Conservation (phyloP, 2,888 invertebrate species). For the Rhingia rostrata region DNA sequence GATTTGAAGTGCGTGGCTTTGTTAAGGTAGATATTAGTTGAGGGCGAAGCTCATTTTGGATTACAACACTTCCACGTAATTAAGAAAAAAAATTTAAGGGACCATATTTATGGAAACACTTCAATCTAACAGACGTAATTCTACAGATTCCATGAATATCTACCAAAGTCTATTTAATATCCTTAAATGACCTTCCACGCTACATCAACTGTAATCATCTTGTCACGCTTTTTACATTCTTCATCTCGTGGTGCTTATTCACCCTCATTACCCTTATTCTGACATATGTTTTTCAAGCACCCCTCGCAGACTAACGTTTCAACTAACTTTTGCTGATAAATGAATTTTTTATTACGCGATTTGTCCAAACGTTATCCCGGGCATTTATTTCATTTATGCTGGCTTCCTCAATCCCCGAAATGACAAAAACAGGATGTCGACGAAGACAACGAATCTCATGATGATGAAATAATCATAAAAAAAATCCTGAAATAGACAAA, state of each 20-base stretch:
- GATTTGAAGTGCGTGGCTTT: too few species aligned
- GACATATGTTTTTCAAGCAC: conserved; percentile 25
- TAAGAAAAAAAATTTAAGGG: too few species aligned
- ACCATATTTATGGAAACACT: too few species aligned
- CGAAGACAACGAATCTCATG: conserved; percentile 39
- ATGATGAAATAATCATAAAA: conserved; percentile 45
- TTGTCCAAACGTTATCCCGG: conserved; percentile 66
- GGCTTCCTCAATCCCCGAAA: not conserved
- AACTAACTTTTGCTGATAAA: conserved; percentile 70
- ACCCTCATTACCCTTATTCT: conserved; percentile 30
- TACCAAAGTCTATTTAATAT: not conserved
- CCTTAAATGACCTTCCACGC: conserved; percentile 5
- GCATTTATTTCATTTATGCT: conserved; percentile 69
- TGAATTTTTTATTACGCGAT: conserved; percentile 72
- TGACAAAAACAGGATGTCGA: not conserved
- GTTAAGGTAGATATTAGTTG: too few species aligned
- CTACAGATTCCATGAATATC: too few species aligned
- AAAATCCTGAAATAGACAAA: conserved; percentile 70
- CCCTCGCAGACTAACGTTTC: conserved; percentile 48
- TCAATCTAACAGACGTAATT: too few species aligned
- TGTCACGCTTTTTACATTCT: not conserved
- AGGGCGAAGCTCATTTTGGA: too few species aligned
- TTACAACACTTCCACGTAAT: too few species aligned
- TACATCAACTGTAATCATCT: conserved; percentile 27
- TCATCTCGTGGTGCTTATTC: conserved; percentile 32